A percentile compares a stretch with the other conserved stretches of the same genome.
phyloP scores from a whole-genome alignment of 2,888 invertebrate genomes.

The Chrysotoxum bicinctum region DNA sequence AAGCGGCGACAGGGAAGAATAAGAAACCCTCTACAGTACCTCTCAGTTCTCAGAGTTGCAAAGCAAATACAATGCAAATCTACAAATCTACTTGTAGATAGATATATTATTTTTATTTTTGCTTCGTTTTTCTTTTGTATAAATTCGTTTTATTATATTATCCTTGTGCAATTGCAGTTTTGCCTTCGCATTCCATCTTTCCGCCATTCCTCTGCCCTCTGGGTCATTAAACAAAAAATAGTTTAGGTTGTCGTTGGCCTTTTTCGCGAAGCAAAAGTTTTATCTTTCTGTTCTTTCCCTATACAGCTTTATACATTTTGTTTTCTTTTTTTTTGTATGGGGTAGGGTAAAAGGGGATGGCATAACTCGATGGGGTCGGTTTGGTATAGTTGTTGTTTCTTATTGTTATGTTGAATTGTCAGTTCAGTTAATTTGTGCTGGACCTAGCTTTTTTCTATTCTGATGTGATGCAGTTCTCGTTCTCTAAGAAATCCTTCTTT shows the following conservation, averaged over 20 bases:
- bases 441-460: constrained; percentile 58
- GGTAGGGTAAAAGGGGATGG: constrained; percentile 3
- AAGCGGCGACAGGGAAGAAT: constrained; percentile 17
- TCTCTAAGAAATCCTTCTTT: constrained; percentile 43
- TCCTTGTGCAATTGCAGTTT: constrained; percentile 71
- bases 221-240: constrained; percentile 71
- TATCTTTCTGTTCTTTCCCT: constrained; percentile 40
- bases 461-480: constrained; percentile 28
- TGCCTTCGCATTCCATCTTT: constrained; percentile 60
- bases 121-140: constrained; percentile 40
- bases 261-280: constrained; percentile 67
- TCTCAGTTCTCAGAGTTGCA: constrained; percentile 33
- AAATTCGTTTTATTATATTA: constrained; percentile 64
- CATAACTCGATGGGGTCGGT: neutral
- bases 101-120: constrained; percentile 35
- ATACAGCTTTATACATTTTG: neutral
- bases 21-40: constrained; percentile 21
- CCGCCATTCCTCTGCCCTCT: constrained; percentile 54
- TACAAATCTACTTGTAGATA: constrained; percentile 71
- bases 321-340: neutral
- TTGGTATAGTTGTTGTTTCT: constrained; percentile 46
- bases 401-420: constrained; percentile 68
- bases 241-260: constrained; percentile 71
- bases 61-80: constrained; percentile 70
- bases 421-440: constrained; percentile 69